A percentile compares a stretch with the other conserved stretches of the same genome.
phyloP scores from a whole-genome alignment of 2,797 vertebrate genomes.

The Gallirallus australis region DNA sequence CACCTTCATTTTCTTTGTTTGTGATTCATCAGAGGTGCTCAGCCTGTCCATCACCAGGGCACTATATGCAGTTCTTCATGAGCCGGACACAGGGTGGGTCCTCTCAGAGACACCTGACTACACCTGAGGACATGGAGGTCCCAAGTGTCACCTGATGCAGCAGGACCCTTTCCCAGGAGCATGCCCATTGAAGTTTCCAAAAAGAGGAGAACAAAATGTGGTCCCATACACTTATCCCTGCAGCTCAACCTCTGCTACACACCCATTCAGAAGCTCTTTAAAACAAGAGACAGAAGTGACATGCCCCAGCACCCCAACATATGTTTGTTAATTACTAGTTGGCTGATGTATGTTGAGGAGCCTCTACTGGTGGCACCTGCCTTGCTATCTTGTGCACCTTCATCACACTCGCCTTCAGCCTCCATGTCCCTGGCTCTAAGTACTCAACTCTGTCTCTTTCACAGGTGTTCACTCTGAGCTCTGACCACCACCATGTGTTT shows the following conservation, averaged over 20 bases:
- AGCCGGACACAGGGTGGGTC: background rate
- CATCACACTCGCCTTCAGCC: background rate
- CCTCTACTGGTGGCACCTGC: background rate
- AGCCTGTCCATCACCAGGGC: background rate
- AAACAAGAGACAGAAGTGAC: background rate
- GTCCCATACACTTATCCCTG: background rate
- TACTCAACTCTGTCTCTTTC: background rate
- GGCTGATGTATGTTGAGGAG: rapidly evolving
- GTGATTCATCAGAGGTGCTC: background rate
- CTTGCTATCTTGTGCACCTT: background rate
- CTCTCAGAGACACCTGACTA: background rate
- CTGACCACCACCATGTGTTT: background rate
- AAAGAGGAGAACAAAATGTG: background rate
- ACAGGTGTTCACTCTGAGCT: background rate
- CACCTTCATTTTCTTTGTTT: background rate
- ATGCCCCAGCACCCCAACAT: rapidly evolving
- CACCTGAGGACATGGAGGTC: background rate
- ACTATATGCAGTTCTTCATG: background rate
- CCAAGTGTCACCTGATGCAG: background rate
- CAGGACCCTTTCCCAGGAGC: background rate
- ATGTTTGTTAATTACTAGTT: background rate
- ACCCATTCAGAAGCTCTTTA: background rate
- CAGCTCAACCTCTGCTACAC: background rate
- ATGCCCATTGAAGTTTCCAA: background rate
- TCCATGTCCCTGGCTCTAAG: background rate